A percentile compares a stretch with the other conserved stretches of the same genome.
Conservation (phyloP, 1,140 invertebrate genomes). For the Drosophila repletoides region DNA sequence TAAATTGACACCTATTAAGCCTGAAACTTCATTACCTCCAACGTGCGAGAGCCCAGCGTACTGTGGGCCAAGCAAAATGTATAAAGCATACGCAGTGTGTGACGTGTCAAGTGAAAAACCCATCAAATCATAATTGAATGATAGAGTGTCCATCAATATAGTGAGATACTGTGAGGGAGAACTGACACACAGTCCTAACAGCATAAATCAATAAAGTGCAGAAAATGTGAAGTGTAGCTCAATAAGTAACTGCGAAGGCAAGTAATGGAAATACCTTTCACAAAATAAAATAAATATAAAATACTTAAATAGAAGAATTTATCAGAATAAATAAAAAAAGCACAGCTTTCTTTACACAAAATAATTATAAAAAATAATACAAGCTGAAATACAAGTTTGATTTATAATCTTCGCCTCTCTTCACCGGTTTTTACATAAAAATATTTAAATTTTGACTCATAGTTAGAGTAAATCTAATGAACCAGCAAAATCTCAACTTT, state of each 20-base stretch:
- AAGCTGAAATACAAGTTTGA: background rate
- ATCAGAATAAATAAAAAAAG: too few relatives aligned
- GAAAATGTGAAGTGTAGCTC: background rate
- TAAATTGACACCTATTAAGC: conserved; percentile 16
- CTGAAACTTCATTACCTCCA: conserved; percentile 10
- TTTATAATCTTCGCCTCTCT: too few relatives aligned
- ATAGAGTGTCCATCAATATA: conserved; percentile 13
- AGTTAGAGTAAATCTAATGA: too few relatives aligned
- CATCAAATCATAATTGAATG: conserved; percentile 17
- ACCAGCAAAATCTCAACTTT: too few relatives aligned
- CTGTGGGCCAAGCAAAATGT: background rate
- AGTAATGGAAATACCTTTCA: too few relatives aligned
- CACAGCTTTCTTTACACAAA: background rate
- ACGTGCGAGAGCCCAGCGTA: background rate
- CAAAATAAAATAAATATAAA: too few relatives aligned
- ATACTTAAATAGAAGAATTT: too few relatives aligned
- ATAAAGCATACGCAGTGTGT: background rate
- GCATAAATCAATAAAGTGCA: conserved; percentile 4
- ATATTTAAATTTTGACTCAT: too few relatives aligned
- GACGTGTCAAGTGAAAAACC: background rate
- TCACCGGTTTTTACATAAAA: too few relatives aligned
- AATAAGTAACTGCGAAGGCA: too few relatives aligned
- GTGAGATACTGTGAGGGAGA: background rate
- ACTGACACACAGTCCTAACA: too few relatives aligned
- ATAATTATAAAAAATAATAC: background rate